phyloP scores from a whole-genome alignment of 2,113 vertebrate genomes.

The Chelonoidis abingdonii region DNA sequence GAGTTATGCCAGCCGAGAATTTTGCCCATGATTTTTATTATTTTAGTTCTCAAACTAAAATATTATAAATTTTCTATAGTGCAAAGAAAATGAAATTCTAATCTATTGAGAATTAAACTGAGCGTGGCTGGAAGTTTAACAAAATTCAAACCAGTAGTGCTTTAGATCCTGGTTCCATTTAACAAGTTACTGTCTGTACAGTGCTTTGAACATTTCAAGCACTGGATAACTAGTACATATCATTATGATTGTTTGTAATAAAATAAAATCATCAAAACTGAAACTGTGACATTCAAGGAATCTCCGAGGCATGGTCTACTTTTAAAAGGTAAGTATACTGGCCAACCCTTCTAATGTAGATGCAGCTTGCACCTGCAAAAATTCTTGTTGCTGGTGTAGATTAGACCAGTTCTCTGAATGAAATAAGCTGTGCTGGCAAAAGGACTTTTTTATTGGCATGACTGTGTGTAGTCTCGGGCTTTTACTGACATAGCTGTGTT shows the following conservation, averaged over 20 bases:
- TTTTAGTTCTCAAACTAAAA: neutral
- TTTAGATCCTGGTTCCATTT: slow-evolving; percentile 24
- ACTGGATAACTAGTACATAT: neutral
- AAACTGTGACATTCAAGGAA: neutral
- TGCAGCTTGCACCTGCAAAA: neutral
- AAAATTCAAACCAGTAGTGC: slow-evolving; percentile 14
- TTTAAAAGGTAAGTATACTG: neutral
- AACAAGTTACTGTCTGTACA: slow-evolving; percentile 15
- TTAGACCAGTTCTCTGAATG: neutral
- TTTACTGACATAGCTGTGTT: neutral
- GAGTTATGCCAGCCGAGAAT: too few relatives aligned
- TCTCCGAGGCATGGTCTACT: slow-evolving; percentile 34
- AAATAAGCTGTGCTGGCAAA: neutral
- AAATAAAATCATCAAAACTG: too few relatives aligned
- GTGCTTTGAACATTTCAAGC: slow-evolving; percentile 12
- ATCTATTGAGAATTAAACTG: slow-evolving; percentile 35
- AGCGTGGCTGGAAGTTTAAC: neutral
- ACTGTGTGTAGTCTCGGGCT: neutral
- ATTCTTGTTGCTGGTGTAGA: neutral
- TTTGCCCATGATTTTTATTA: too few relatives aligned
- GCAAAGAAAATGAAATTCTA: slow-evolving; percentile 6
- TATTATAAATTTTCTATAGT: neutral
- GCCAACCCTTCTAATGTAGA: neutral
- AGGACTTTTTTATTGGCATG: neutral
- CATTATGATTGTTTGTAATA: too few relatives aligned